Percentiles rank a stretch among this genome's conserved stretches.
Conservation (phyloP, 2,888 invertebrate genomes). For the Cyrtodaria siliqua region DNA sequence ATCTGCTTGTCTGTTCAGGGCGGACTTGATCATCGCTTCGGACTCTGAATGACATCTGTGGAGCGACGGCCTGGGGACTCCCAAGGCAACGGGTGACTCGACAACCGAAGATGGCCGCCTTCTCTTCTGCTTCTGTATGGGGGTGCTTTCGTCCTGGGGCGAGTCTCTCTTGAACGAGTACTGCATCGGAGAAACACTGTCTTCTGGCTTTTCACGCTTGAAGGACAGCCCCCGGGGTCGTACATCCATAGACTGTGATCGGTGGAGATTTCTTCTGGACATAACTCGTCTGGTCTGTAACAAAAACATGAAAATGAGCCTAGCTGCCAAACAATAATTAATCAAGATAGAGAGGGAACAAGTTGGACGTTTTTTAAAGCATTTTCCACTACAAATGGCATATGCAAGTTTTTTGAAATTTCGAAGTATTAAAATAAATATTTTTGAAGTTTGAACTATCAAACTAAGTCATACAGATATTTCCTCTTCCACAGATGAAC, state of each 20-base stretch:
- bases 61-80: conserved; percentile 79
- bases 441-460: too few species aligned
- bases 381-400: too few species aligned
- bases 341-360: too few species aligned
- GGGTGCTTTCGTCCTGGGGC: conserved; percentile 87
- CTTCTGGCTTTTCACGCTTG: conserved; percentile 40
- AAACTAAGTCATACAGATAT: too few species aligned
- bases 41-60: conserved; percentile 91
- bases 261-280: conserved; percentile 32
- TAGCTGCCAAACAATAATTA: too few species aligned
- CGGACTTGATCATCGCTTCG: conserved; percentile 88
- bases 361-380: too few species aligned
- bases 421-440: too few species aligned
- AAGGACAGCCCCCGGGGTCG: conserved; percentile 40
- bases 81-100: conserved; percentile 38
- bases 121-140: conserved; percentile 86
- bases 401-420: too few species aligned
- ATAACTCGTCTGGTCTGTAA: conserved; percentile 46
- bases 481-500: too few species aligned
- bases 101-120: conserved; percentile 74
- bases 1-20: conserved; percentile 76
- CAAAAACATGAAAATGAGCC: conserved; percentile 1
- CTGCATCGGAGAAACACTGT: conserved; percentile 44
- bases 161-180: conserved; percentile 90
- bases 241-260: conserved; percentile 73